Conservation (phyloP, 2,888 invertebrate species). For the Hoplodrina blanda region DNA sequence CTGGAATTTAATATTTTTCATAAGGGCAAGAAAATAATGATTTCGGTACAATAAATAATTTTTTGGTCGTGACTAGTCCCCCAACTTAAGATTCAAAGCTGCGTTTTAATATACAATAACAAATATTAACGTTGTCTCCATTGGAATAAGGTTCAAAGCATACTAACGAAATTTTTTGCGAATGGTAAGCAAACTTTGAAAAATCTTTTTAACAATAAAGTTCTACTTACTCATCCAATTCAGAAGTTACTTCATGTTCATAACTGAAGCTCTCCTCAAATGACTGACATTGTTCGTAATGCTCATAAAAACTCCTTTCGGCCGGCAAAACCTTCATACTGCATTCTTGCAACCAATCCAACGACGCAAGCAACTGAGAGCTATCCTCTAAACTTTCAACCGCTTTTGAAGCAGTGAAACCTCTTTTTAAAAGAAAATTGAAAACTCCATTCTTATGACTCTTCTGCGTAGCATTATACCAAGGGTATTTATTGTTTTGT, state of each 20-base stretch:
- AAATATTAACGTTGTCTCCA: neutral
- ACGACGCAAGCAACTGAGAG: conserved; percentile 72
- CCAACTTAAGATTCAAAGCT: no score
- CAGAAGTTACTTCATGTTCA: conserved; percentile 66
- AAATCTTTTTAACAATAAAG: neutral
- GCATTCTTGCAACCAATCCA: conserved; percentile 80
- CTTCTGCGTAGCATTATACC: conserved; percentile 82
- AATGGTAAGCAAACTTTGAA: neutral
- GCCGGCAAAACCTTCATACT: conserved; percentile 77
- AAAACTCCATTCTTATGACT: conserved; percentile 76
- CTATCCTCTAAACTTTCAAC: conserved; percentile 72
- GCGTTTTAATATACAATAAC: neutral
- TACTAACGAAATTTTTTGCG: no score
- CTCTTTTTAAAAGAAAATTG: conserved; percentile 81
- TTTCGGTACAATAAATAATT: neutral
- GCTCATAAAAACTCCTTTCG: conserved; percentile 80
- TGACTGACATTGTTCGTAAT: conserved; percentile 80
- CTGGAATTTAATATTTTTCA: conserved; percentile 66
- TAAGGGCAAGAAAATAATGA: neutral
- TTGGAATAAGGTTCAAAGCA: conserved; percentile 4
- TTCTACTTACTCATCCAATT: conserved; percentile 73
- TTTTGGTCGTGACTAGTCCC: neutral
- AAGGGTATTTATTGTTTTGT: conserved; percentile 84
- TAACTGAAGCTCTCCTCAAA: conserved; percentile 73
- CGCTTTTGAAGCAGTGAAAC: conserved; percentile 75